These are phyloP conservation scores for Zonotrichia leucophrys DNA, from an alignment of 2,113 vertebrate species.

Conservation along the genomic window DNA sequence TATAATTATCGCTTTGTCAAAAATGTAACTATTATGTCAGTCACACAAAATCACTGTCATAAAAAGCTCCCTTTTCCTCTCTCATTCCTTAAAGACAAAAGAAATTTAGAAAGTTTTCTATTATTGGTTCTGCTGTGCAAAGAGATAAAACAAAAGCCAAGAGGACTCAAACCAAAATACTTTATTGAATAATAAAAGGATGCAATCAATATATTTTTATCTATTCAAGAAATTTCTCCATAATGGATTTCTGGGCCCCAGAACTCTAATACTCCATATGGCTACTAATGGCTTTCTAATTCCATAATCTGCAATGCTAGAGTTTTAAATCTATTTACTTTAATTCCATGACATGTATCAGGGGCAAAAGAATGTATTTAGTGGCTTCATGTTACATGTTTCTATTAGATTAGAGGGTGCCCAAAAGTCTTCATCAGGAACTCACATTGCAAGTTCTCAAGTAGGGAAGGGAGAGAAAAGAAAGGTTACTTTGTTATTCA, in stretches of 20 bases:
- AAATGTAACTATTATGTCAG: neutral
- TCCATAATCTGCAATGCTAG: slow-evolving; percentile 64
- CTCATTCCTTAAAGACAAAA: neutral
- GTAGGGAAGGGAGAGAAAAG: neutral
- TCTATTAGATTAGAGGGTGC: slow-evolving; percentile 69
- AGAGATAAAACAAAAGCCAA: neutral
- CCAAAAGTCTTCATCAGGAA: slow-evolving; percentile 61
- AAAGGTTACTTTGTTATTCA: neutral
- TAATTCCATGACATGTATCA: slow-evolving; percentile 70
- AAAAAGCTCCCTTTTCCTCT: neutral
- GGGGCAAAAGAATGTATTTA: slow-evolving; percentile 64
- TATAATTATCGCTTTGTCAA: neutral
- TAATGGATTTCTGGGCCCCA: slow-evolving; percentile 52
- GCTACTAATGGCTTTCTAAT: slow-evolving; percentile 78
- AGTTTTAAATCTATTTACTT: slow-evolving; percentile 77
- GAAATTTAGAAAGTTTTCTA: neutral
- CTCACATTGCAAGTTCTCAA: neutral
- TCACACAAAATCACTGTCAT: neutral
- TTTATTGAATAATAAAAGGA: slow-evolving; percentile 69
- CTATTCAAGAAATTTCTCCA: slow-evolving; percentile 62
- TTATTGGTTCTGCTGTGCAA: slow-evolving; percentile 26
- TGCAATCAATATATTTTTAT: slow-evolving; percentile 66
- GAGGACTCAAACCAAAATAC: slow-evolving; percentile 15
- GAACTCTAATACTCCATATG: slow-evolving; percentile 48
- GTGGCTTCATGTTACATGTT: slow-evolving; percentile 57